Percentiles rank a stretch among this genome's conserved stretches.
These are phyloP conservation scores for Arion vulgaris DNA, from an alignment of 1,140 invertebrate genomes.

Conservation along the genomic window DNA sequence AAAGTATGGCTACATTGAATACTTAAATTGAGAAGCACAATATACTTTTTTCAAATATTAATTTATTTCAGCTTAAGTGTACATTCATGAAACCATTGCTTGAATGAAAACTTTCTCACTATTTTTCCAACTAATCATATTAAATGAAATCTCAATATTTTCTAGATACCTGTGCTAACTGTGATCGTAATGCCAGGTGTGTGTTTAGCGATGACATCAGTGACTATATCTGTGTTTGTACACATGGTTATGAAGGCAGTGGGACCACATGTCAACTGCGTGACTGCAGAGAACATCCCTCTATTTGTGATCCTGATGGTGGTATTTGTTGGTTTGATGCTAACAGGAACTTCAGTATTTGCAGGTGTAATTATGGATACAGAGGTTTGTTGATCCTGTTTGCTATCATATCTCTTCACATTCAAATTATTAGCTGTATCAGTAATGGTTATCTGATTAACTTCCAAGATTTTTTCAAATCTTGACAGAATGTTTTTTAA, in stretches of 20 bases:
- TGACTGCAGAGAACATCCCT: constrained; percentile 22
- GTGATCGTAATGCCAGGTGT: constrained; percentile 63
- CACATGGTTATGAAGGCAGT: constrained; percentile 66
- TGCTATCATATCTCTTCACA: not conserved
- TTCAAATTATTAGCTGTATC: not conserved
- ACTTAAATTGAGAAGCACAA: too few relatives aligned
- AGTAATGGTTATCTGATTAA: too few relatives aligned
- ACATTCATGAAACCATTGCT: too few relatives aligned
- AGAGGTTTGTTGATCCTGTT: constrained; percentile 17
- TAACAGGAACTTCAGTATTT: constrained; percentile 20
- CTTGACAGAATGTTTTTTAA: too few relatives aligned
- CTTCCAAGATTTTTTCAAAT: too few relatives aligned
- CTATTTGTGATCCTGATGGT: constrained; percentile 24
- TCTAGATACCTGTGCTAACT: constrained; percentile 72
- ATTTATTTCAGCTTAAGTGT: too few relatives aligned
- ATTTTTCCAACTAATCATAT: too few relatives aligned
- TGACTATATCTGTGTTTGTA: constrained; percentile 63
- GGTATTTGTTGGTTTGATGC: constrained; percentile 29
- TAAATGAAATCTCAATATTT: not conserved
- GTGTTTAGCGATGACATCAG: constrained; percentile 45
- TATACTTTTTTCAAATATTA: too few relatives aligned
- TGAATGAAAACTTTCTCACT: too few relatives aligned
- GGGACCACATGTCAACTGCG: constrained; percentile 78
- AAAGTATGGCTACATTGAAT: too few relatives aligned
- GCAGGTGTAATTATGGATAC: constrained; percentile 34